phyloP scores from a whole-genome alignment of 2,113 vertebrate genomes.

The Lates calcarifer region DNA sequence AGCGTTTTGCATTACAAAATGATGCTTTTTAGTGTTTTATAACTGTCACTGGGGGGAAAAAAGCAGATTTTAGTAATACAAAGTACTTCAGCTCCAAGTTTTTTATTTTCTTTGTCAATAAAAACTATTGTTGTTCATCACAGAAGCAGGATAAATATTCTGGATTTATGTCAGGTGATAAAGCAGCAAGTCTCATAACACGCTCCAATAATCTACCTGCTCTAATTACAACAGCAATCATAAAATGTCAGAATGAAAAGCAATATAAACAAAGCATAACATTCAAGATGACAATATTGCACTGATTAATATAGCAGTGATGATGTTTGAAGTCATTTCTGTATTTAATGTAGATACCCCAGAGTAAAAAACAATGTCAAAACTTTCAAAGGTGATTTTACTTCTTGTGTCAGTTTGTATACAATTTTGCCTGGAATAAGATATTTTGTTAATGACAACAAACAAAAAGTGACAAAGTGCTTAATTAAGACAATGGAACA shows the following conservation, averaged over 20 bases:
- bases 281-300: conserved; percentile 75
- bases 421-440: conserved; percentile 39
- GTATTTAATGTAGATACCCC: conserved; percentile 58
- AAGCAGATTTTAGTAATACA: conserved; percentile 26
- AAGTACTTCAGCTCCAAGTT: conserved; percentile 33
- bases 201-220: conserved; percentile 84
- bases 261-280: conserved; percentile 83
- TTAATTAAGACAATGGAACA: conserved; percentile 65
- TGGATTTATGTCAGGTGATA: conserved; percentile 85
- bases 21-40: background rate
- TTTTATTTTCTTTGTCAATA: conserved; percentile 76
- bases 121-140: conserved; percentile 77
- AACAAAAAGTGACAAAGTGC: conserved; percentile 72
- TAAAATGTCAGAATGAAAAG: conserved; percentile 83
- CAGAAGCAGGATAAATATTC: conserved; percentile 81
- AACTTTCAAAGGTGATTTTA: conserved; percentile 50
- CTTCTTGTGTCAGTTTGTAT: conserved; percentile 30
- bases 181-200: conserved; percentile 84
- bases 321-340: conserved; percentile 67
- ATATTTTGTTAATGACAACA: conserved; percentile 57
- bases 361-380: conserved; percentile 27
- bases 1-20: conserved; percentile 1
- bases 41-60: background rate
- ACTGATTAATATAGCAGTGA: conserved; percentile 76
- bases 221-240: conserved; percentile 85